Conservation (phyloP, 2,888 invertebrate species). For the Lasioglossum malachurum region DNA sequence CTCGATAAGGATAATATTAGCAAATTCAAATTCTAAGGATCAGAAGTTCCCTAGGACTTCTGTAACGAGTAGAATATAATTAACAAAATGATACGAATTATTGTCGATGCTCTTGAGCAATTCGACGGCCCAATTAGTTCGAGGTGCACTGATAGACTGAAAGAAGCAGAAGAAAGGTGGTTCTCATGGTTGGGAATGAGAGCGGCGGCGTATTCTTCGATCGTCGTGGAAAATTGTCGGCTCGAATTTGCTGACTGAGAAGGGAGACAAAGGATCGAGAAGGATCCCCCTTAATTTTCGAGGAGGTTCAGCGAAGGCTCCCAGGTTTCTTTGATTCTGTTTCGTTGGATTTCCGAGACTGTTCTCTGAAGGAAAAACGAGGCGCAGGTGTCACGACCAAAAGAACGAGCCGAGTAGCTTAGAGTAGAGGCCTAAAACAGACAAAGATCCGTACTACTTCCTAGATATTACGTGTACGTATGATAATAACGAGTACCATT, state of each 20-base stretch:
- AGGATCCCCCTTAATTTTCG: not conserved
- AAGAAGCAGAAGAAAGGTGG: not conserved
- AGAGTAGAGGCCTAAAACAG: constrained; percentile 71
- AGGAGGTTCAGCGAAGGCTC: not conserved
- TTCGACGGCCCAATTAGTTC: not conserved
- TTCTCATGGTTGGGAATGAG: not conserved
- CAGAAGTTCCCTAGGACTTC: not conserved
- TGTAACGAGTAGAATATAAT: not conserved
- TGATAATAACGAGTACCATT: constrained; percentile 62
- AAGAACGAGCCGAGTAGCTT: constrained; percentile 59
- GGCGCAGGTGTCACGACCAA: constrained; percentile 69
- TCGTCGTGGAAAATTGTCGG: not conserved
- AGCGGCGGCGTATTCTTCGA: not conserved
- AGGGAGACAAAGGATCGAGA: not conserved
- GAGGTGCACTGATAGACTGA: not conserved
- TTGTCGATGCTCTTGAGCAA: not conserved
- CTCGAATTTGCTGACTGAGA: not conserved
- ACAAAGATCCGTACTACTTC: constrained; percentile 66
- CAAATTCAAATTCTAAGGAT: not conserved
- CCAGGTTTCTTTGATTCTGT: not conserved
- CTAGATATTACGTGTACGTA: constrained; percentile 73
- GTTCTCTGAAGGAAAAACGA: constrained; percentile 4
- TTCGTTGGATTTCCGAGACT: not conserved
- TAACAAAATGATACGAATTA: not conserved
- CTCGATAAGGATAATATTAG: not conserved